Percentiles rank a stretch among this genome's conserved stretches.
Evolutionary conservation across 2,797 vertebrate genomes (phyloP).

Genomic region (Clarias laeviceps): DNA sequence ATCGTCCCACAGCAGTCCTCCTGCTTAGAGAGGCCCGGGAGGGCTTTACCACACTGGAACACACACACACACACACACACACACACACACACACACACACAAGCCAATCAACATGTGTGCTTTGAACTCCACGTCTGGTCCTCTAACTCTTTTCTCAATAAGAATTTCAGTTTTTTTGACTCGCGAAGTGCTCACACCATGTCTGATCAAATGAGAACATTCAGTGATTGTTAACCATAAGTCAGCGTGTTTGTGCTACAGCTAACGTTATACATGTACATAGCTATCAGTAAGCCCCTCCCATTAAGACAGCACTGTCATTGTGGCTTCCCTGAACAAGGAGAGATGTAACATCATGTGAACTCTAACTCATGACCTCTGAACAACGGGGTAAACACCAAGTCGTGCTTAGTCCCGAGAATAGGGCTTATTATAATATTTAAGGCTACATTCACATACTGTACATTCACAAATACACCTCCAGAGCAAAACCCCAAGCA

Average conservation of each 20-base stretch:
- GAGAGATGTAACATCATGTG: not conserved
- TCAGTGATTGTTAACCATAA: not conserved
- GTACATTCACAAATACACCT: too few species aligned
- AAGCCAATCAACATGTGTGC: not conserved
- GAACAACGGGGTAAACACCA: too few species aligned
- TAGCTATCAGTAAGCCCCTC: not conserved
- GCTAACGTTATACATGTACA: too few species aligned
- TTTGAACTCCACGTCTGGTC: not conserved
- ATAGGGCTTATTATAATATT: too few species aligned
- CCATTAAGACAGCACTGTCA: not conserved
- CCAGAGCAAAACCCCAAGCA: too few species aligned
- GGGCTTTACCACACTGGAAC: slow-evolving; percentile 91
- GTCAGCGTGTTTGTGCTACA: not conserved
- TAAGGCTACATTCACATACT: too few species aligned
- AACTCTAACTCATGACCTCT: not conserved
- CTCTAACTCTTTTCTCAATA: not conserved
- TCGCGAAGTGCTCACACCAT: not conserved
- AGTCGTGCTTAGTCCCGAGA: too few species aligned
- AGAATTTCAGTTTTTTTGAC: not conserved
- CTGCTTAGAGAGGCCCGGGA: slow-evolving; percentile 96
- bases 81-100: slow-evolving; percentile 18
- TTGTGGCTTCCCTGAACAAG: not conserved
- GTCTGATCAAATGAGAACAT: not conserved
- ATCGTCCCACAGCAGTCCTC: slow-evolving; percentile 94
- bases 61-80: slow-evolving; percentile 20